Evolutionary conservation across 2,113 vertebrate genomes (phyloP), one percentile per base, ranked within the genome.

Genomic region (Ondatra zibethicus): DNA sequence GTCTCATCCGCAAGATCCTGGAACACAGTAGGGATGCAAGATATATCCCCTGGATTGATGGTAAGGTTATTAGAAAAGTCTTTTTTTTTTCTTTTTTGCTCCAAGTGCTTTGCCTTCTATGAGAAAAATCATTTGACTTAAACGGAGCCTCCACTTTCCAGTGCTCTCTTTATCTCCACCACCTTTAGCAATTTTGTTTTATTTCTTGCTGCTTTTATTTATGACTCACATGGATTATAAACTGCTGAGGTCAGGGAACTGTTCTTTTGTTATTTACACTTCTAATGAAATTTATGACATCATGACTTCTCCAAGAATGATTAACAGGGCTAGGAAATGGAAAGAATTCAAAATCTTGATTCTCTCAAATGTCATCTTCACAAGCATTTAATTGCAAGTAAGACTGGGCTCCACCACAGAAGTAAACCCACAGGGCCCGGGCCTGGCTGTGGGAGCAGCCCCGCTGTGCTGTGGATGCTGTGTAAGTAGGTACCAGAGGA

Each of bases 221-320:
- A 95, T 96, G 96, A 97, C 96, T 97, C 97, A 95, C 39, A 52
- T 77, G 73, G 93, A 95, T 93, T 94, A 97, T 91, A 96, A 96
- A 97, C 81, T 91, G 97, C 93, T 96, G 97, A 96, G 97, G 96
- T 94, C 97, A 91, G 92, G 85, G 93, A 91, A 92, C 58, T 78
- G 93, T 73, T 93, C 93, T 73, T 72, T 50, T 61, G 72, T 93
- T 97, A 97, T 96, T 97, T 97, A 97, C 19, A 88, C 90, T 17
- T 92, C 85, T 73, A 78, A 95, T 70, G 81, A 93, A 97, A 97
- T 80, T 92, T 82, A 65, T 77, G 89, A 91, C 84, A 96, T 91
- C 55, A 13, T 65, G 93, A 91, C 88, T 92, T 93, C 90, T 89
- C 95, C 61, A 68, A 91, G 94, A 61, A 88, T 82, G 94, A 98